Evolutionary conservation across 2,113 vertebrate genomes (phyloP), one percentile per base, ranked within the genome.

Genomic region (Pelmatolapia mariae): DNA sequence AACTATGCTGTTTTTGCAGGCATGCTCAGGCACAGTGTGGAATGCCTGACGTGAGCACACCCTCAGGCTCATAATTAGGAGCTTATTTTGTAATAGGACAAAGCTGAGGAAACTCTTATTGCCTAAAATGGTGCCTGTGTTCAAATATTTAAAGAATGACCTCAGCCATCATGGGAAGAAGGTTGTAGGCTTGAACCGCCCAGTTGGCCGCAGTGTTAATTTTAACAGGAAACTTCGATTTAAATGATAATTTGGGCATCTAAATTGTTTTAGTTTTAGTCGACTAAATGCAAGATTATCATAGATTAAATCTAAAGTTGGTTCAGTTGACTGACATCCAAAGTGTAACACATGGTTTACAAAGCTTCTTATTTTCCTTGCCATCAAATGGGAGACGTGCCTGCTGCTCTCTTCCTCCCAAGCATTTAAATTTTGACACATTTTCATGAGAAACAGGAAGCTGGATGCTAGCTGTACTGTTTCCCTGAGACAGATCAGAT

Each of bases 341-440:
- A 63, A 63, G 29, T 33, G 29, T 63, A 33, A 36, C 59, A n/a
- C 10, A n/a, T 63, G 59, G 31, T 63, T 63, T 63, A 63, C 59
- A 36, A 63, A 63, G 31, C 59, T 63, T 36, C 59, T 63, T 63
- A 63, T 63, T 36, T 63, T 63, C 59, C 4, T 36, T 63, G 59
- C 59, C 59, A n/a, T 0, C 31, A 0, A 36, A n/a, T 63, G 59
- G 18, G 59, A 63, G 59, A 63, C 0, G 18, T 36, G 31, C 31
- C 18, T 36, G 31, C 59, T 63, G 6, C 18, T 63, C 18, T 63
- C 31, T n/a, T 36, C 18, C 59, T 63, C 10, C 59, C 18, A n/a
- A 63, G 31, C 10, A 0, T 63, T 36, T n/a, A n/a, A 12, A 36
- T 2, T 63, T 63, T 36, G 31, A 0, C 10, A n/a, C 59, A n/a